Evolutionary conservation across 1,140 invertebrate genomes (phyloP).

Genomic region (Drosophila auraria): DNA sequence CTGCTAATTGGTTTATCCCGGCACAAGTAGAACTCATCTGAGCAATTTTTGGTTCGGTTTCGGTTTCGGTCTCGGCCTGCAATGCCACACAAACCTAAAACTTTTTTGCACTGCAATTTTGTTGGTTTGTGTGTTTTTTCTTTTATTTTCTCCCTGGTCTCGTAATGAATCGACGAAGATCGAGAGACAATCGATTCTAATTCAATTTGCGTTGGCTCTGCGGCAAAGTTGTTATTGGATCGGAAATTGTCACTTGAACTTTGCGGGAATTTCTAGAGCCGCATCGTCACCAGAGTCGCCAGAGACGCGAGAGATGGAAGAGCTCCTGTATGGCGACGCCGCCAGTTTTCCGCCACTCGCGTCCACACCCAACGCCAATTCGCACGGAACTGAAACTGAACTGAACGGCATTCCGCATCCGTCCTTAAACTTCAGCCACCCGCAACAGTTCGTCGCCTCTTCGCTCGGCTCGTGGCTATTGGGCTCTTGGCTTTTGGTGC

Average conservation of each 20-base stretch:
- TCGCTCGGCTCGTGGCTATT: constrained; percentile 3
- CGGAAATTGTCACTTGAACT: constrained; percentile 58
- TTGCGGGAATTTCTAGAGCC: constrained; percentile 45
- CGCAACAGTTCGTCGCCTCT: constrained; percentile 36
- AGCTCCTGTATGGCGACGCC: constrained; percentile 9
- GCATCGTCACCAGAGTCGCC: constrained; percentile 30
- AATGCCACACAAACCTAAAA: constrained; percentile 14
- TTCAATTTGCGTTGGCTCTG: constrained; percentile 40
- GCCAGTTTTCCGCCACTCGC: constrained; percentile 34
- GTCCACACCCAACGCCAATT: constrained; percentile 58
- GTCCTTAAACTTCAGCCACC: constrained; percentile 69
- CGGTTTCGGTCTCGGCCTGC: neutral
- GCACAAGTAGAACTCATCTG: constrained; percentile 19
- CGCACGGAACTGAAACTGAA: constrained; percentile 61
- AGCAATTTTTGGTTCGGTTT: constrained; percentile 23
- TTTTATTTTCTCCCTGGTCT: neutral
- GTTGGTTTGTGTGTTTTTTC: neutral
- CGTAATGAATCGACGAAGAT: constrained; percentile 36
- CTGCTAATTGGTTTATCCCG: constrained; percentile 54
- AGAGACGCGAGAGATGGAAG: constrained; percentile 22
- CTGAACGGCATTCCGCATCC: constrained; percentile 41
- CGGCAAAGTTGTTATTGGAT: constrained; percentile 30
- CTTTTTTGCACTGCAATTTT: constrained; percentile 38
- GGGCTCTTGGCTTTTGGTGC: neutral
- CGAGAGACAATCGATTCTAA: constrained; percentile 36